Evolutionary conservation across 2,113 vertebrate species (phyloP), one percentile per base, ranked within the genome.

Genomic region (Pseudorasbora parva): DNA sequence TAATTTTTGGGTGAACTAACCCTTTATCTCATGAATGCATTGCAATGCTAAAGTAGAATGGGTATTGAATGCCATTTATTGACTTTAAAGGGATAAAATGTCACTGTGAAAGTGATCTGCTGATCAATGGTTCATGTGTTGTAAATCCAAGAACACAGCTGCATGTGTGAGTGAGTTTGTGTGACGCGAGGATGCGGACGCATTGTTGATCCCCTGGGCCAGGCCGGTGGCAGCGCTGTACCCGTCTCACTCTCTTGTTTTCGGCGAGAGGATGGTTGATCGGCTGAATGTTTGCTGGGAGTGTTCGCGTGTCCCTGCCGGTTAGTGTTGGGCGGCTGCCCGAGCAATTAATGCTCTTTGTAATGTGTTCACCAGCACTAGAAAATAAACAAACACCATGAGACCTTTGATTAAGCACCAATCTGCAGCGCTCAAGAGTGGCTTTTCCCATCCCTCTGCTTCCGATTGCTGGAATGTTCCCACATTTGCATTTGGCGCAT

Each of bases 321-420:
- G 85, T 79, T 62, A 86, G 69, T 51, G 21, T 66, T 87, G 88
- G 83, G 86, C 84, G 47, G 45, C 82, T 89, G 86, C 84, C 85
- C 86, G 84, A 84, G 84, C 84, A 89, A 89, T 89, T 86, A 84
- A 84, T 80, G 60, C 68, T 86, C 79, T 79, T 81, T 89, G 71
- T 86, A 82, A 86, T 73, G 62, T 82, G 82, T 85, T 86, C 25
- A 82, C 76, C 82, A 79, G 86, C 69, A 74, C 73, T 51, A 69
- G 78, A 77, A 84, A 84, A 87, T 43, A 84, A 86, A 89, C 81
- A 87, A 87, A 86, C 82, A 33, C 78, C 74, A 57, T 71, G 82
- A 87, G 83, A 85, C 75, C 86, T 83, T 84, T 89, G 82, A 89
- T 89, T 89, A 86, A 87, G 85, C 77, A 80, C 64, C 66, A 84